Conservation (phyloP, 2,113 vertebrate species). For the Pelobates fuscus region DNA sequence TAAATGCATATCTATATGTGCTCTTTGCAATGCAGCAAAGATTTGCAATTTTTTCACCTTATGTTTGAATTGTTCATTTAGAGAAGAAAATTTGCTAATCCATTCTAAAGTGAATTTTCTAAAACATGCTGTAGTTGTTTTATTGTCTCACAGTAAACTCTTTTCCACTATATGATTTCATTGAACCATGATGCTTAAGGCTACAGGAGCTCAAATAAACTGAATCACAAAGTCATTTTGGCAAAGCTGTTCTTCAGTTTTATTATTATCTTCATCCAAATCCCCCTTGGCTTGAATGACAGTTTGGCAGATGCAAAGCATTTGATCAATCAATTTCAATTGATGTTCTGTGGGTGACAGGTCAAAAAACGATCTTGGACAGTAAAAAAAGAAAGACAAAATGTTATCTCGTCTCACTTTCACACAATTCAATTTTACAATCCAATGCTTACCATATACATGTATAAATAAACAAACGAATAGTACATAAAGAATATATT, state of each 20-base stretch:
- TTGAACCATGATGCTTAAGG: slow-evolving; percentile 64
- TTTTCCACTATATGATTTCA: slow-evolving; percentile 54
- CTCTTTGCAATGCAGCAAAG: slow-evolving; percentile 67
- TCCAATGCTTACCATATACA: neutral
- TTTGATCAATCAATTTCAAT: slow-evolving; percentile 82
- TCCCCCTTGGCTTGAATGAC: slow-evolving; percentile 76
- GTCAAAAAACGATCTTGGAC: slow-evolving; percentile 56
- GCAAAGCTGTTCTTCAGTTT: slow-evolving; percentile 57
- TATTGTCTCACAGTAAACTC: slow-evolving; percentile 26
- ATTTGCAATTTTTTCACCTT: slow-evolving; percentile 66
- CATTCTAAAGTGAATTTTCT: slow-evolving; percentile 52
- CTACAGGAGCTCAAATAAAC: slow-evolving; percentile 56
- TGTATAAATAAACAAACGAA: neutral
- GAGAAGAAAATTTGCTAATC: slow-evolving; percentile 58
- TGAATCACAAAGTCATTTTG: slow-evolving; percentile 59
- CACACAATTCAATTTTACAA: neutral
- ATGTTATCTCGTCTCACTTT: slow-evolving; percentile 1
- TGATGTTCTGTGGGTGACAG: slow-evolving; percentile 58
- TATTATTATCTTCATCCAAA: slow-evolving; percentile 64
- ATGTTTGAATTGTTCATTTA: slow-evolving; percentile 63
- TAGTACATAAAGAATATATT: too few species aligned
- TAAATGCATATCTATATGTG: slow-evolving; percentile 79
- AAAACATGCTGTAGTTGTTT: slow-evolving; percentile 53
- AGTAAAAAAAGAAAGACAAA: slow-evolving; percentile 25
- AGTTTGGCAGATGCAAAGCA: slow-evolving; percentile 75